Base-by-base conservation (phyloP, 2,797 vertebrate species). In the Bovichtus diacanthus region DNA sequence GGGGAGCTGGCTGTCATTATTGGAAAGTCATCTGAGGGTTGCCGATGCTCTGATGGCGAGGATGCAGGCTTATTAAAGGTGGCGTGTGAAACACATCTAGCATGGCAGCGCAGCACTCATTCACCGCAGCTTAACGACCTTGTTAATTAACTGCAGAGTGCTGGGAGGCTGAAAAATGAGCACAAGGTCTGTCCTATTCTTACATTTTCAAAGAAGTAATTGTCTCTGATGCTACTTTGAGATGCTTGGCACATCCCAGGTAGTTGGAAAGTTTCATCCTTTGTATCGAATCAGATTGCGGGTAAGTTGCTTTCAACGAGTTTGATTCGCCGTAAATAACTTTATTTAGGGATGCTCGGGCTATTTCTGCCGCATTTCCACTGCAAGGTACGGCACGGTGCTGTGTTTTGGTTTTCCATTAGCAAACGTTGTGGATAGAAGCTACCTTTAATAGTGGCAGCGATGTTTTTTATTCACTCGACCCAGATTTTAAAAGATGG, bases 11-110 rank as follows among this genome's bases (percentile, higher is more conserved):
- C 82, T 77, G 82, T 91, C 90, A 85, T 93, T 92, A 92, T 90
- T 79, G 91, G 86, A 91, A 93, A 90, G 85, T 79, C 87, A 91
- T 93, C 91, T 88, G 75, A 89, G 75, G 68, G 49, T 65, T 90
- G 90, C 83, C 86, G 43, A 92, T 89, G 87, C 51, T 69, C 63
- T 69, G 82, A 81, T 44, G 55, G 83, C 19, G 12, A 58, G 72
- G 82, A 88, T 38, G 60, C 78, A 13, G 82, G 73, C 78, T 90
- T 91, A 90, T 92, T 91, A 91, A 91, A 88, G 81, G 80, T 55
- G 74, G 66, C 15, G 59, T 88, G 87, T 88, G 83, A 82, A 86
- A 84, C 77, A 82, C 77, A 78, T 90, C 68, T 56, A 74, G 61
- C 82, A 71, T 69, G 61, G 74, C 78, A 53, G 78, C 70, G 2